phyloP scores from a whole-genome alignment of 2,888 invertebrate genomes.

The Pollenia angustigena region DNA sequence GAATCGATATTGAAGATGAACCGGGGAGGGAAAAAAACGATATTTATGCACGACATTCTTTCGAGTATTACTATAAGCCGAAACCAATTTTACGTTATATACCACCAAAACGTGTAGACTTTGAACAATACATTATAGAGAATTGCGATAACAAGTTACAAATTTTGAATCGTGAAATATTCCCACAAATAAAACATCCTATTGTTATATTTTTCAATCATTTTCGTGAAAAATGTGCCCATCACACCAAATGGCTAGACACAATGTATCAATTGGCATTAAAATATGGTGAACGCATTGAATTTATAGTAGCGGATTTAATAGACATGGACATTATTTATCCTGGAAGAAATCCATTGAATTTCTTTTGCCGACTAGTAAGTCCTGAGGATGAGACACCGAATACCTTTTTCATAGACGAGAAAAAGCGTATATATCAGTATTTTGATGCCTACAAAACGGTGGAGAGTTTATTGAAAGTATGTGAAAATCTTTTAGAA shows the following conservation, averaged over 20 bases:
- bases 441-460: constrained; percentile 29
- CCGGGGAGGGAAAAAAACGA: not conserved
- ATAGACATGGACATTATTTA: constrained; percentile 57
- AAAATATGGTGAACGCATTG: constrained; percentile 49
- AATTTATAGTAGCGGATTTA: constrained; percentile 60
- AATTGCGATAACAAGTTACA: constrained; percentile 31
- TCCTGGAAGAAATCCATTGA: constrained; percentile 37
- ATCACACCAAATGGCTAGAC: constrained; percentile 56
- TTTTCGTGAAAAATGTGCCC: constrained; percentile 54
- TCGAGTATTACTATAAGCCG: not conserved
- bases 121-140: constrained; percentile 35
- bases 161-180: constrained; percentile 45
- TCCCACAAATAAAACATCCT: constrained; percentile 22
- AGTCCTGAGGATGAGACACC: constrained; percentile 34
- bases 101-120: constrained; percentile 6
- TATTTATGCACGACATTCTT: not conserved
- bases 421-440: constrained; percentile 35
- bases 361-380: constrained; percentile 43
- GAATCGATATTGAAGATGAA: constrained; percentile 44
- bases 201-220: constrained; percentile 52
- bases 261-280: constrained; percentile 27
- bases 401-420: constrained; percentile 35
- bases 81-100: constrained; percentile 1
- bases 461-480: constrained; percentile 52
- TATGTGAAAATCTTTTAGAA: constrained; percentile 68